A percentile compares a stretch with the other conserved stretches of the same genome.
phyloP scores from a whole-genome alignment of 2,797 vertebrate genomes.

The Malurus splendens region DNA sequence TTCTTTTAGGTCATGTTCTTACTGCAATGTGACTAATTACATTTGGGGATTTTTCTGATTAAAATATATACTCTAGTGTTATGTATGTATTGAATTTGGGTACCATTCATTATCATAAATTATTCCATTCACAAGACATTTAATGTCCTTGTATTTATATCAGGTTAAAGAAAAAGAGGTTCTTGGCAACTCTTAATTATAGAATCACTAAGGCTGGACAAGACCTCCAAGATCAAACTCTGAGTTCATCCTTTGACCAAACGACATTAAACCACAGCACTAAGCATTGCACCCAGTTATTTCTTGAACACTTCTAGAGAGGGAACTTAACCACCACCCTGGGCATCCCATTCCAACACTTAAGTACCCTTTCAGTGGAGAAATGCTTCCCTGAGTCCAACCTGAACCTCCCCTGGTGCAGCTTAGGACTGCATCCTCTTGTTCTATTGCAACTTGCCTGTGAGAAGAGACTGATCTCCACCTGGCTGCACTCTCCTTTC shows the following conservation, averaged over 20 bases:
- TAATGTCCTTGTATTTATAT: background rate
- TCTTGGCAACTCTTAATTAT: background rate
- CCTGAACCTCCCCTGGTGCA: background rate
- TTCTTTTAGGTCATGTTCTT: constrained; percentile 24
- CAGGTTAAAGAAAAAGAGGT: background rate
- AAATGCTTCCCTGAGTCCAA: background rate
- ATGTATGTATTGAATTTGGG: background rate
- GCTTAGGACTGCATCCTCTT: background rate
- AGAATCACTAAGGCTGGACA: background rate
- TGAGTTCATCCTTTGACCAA: background rate
- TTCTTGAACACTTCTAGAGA: background rate
- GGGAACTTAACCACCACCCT: no score
- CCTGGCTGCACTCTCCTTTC: background rate
- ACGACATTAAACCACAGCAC: background rate
- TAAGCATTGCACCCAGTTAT: background rate
- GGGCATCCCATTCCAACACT: background rate
- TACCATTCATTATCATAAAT: background rate
- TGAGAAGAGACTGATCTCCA: background rate
- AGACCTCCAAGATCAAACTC: background rate
- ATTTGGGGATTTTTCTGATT: background rate
- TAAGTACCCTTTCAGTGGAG: background rate
- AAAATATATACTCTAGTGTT: background rate
- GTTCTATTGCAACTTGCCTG: background rate
- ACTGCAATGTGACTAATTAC: background rate
- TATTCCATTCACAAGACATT: background rate